A percentile compares a stretch with the other conserved stretches of the same genome.
These are phyloP conservation scores for Lasioglossum marginatum DNA, from an alignment of 2,888 invertebrate genomes.

Conservation along the genomic window DNA sequence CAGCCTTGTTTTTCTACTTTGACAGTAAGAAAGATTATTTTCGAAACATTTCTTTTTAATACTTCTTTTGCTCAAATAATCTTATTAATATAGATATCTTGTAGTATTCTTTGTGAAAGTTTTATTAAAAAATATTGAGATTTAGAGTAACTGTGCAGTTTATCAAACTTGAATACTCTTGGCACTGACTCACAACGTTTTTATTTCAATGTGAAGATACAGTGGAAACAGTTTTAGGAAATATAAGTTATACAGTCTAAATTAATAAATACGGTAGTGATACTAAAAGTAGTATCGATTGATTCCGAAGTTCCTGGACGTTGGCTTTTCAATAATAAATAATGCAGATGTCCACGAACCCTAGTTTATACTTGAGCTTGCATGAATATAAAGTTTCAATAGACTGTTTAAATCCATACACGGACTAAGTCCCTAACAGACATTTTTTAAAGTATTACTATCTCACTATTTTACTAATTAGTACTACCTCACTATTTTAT, in stretches of 20 bases:
- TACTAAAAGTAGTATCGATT: no score
- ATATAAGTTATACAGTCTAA: neutral
- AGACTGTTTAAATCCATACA: neutral
- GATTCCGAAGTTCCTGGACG: no score
- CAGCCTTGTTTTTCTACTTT: neutral
- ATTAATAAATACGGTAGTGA: neutral
- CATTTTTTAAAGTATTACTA: no score
- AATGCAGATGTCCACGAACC: no score
- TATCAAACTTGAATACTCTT: no score
- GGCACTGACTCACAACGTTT: no score
- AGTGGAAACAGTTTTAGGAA: neutral
- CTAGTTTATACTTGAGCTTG: neutral
- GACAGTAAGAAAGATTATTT: no score
- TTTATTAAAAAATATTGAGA: neutral
- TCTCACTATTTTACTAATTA: neutral
- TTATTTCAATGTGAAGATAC: neutral
- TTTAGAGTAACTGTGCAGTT: neutral
- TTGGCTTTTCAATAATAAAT: no score
- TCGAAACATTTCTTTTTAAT: no score
- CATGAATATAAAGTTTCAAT: neutral
- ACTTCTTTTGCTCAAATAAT: neutral
- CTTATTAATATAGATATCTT: neutral
- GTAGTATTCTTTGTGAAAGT: neutral
- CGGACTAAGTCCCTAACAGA: no score
- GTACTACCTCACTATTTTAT: no score